Conservation (phyloP, 2,113 vertebrate species). For the Oreochromis aureus region DNA sequence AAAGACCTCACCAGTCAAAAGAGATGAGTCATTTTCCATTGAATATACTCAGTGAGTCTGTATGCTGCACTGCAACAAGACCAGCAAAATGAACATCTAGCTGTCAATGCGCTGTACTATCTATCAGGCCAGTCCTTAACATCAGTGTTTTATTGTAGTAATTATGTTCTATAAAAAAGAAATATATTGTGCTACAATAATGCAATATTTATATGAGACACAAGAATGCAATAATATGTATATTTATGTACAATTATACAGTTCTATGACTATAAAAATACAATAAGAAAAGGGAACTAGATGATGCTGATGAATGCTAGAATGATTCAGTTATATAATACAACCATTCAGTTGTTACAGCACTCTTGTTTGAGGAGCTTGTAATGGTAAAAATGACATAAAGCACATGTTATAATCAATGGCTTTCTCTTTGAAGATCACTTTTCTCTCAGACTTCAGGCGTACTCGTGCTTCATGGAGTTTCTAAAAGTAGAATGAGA, state of each 20-base stretch:
- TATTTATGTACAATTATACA: rapidly evolving
- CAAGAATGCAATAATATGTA: not conserved
- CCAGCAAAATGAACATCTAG: not conserved
- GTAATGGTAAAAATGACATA: not conserved
- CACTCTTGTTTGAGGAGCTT: rapidly evolving
- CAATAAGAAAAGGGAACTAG: not conserved
- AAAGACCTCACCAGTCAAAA: not conserved
- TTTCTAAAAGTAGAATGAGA: rapidly evolving
- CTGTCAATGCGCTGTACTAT: not conserved
- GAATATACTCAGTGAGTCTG: not conserved
- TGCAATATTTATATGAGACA: not conserved
- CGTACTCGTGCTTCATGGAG: rapidly evolving
- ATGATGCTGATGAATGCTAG: not conserved
- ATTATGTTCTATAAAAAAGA: not conserved
- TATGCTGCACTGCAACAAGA: not conserved
- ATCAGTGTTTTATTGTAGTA: not conserved
- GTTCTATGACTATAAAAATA: not conserved
- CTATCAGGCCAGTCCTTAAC: not conserved
- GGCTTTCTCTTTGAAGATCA: not conserved
- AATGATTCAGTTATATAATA: not conserved
- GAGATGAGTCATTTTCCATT: not conserved
- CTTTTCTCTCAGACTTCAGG: not conserved
- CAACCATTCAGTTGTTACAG: not conserved
- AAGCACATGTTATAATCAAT: not conserved
- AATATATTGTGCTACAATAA: not conserved